These are phyloP conservation scores for Zelleria hepariella DNA, from an alignment of 2,888 invertebrate genomes.

Conservation along the genomic window DNA sequence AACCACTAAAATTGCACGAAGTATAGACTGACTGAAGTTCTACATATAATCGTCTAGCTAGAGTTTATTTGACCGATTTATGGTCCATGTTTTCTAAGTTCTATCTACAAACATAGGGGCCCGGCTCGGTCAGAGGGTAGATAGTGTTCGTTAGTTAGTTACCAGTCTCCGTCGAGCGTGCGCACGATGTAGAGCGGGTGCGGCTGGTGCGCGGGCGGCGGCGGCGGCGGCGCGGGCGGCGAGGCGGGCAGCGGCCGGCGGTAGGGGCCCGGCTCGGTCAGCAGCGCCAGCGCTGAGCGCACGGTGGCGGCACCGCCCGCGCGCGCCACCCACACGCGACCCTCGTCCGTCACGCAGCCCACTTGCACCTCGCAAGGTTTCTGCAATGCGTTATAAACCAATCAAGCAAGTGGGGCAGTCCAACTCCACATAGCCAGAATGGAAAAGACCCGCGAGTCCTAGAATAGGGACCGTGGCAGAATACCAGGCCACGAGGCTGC, in stretches of 20 bases:
- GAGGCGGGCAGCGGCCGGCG: conserved; percentile 60
- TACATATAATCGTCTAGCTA: too few species aligned
- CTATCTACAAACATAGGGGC: too few species aligned
- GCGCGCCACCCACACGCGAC: conserved; percentile 58
- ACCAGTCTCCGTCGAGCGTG: conserved; percentile 65
- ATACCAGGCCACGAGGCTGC: too few species aligned
- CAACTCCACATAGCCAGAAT: too few species aligned
- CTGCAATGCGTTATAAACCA: conserved; percentile 18
- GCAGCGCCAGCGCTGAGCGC: conserved; percentile 49
- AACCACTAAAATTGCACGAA: too few species aligned
- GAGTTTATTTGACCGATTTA: too few species aligned
- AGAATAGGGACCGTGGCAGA: too few species aligned
- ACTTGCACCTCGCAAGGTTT: conserved; percentile 59
- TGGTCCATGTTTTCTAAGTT: too few species aligned
- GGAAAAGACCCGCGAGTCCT: too few species aligned
- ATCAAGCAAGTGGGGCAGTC: too few species aligned
- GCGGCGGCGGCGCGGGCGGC: conserved; percentile 49
- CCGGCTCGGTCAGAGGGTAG: too few species aligned
- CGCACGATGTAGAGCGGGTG: conserved; percentile 60
- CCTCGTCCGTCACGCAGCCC: conserved; percentile 62
- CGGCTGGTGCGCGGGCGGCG: conserved; percentile 28
- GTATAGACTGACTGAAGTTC: too few species aligned
- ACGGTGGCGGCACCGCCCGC: conserved; percentile 52
- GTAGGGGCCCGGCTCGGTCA: conserved; percentile 49
- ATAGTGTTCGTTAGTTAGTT: not conserved